Percentiles rank a stretch among this genome's conserved stretches.
Evolutionary conservation across 2,888 invertebrate species (phyloP).

Genomic region (Spisula solida): DNA sequence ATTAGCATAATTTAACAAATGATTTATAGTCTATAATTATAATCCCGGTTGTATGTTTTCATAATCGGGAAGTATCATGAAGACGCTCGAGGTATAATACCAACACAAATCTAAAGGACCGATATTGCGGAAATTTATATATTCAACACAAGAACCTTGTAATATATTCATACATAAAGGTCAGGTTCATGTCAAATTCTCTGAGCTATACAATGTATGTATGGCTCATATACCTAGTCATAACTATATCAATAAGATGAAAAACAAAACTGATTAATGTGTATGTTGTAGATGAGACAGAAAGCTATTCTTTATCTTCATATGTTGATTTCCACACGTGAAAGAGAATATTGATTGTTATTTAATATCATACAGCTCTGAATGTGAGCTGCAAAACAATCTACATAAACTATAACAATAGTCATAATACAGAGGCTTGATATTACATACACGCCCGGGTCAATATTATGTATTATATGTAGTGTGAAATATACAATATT

Average conservation of each 20-base stretch:
- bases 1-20: too few relatives aligned
- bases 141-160: too few relatives aligned
- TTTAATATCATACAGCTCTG: not conserved
- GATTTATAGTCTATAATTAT: too few relatives aligned
- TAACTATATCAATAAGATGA: slow-evolving; percentile 5
- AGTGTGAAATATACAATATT: not conserved
- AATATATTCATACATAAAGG: too few relatives aligned
- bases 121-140: too few relatives aligned
- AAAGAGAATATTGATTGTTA: not conserved
- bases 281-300: not conserved
- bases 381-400: not conserved
- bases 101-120: too few relatives aligned
- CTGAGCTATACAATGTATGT: too few relatives aligned
- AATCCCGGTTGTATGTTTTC: too few relatives aligned
- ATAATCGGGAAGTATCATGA: too few relatives aligned
- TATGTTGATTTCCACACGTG: slow-evolving; percentile 5
- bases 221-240: slow-evolving; percentile 14
- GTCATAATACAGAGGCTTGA: not conserved
- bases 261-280: slow-evolving; percentile 17
- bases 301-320: not conserved
- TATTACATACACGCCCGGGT: not conserved
- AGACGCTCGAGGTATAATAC: too few relatives aligned
- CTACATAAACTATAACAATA: not conserved
- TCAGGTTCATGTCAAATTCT: too few relatives aligned
- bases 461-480: not conserved